phyloP scores from a whole-genome alignment of 92 coral and sea anemone species.

The Zoanthus gigantus region DNA sequence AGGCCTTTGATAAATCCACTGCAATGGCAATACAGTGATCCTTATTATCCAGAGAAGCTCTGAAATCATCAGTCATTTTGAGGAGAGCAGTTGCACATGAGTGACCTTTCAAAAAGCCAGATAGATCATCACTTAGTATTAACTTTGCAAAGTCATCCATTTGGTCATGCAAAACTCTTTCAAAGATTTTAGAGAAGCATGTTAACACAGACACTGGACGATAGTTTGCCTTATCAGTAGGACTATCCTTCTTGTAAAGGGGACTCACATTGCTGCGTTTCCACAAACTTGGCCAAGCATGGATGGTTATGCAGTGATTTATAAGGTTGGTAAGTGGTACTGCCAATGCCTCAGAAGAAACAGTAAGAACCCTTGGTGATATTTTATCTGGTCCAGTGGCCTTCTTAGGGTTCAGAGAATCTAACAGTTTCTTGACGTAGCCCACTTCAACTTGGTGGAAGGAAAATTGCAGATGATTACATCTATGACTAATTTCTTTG shows the following conservation, averaged over 20 bases:
- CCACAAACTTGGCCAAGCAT: slow-evolving; percentile 56
- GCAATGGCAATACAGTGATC: no score
- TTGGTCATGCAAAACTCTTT: no score
- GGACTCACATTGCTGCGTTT: slow-evolving; percentile 62
- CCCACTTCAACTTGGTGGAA: slow-evolving; percentile 39
- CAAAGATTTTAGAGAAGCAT: no score
- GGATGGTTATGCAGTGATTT: slow-evolving; percentile 19
- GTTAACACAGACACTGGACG: not conserved
- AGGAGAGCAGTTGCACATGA: no score
- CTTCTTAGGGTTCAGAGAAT: slow-evolving; percentile 49
- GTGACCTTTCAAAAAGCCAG: no score
- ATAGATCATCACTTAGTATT: no score
- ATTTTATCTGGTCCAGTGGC: slow-evolving; percentile 50
- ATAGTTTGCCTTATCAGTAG: slow-evolving; percentile 45
- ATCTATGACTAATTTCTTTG: slow-evolving; percentile 40
- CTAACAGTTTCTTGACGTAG: slow-evolving; percentile 34
- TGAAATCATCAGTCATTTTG: no score
- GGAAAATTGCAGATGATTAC: slow-evolving; percentile 26
- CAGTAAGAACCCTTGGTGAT: slow-evolving; percentile 49
- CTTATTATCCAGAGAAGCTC: no score
- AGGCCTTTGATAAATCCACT: no score
- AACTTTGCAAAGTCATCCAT: no score
- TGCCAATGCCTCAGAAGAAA: slow-evolving; percentile 39
- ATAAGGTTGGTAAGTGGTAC: slow-evolving; percentile 44
- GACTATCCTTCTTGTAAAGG: slow-evolving; percentile 53